phyloP scores from a whole-genome alignment of 2,797 vertebrate species.

The Erethizon dorsatum region DNA sequence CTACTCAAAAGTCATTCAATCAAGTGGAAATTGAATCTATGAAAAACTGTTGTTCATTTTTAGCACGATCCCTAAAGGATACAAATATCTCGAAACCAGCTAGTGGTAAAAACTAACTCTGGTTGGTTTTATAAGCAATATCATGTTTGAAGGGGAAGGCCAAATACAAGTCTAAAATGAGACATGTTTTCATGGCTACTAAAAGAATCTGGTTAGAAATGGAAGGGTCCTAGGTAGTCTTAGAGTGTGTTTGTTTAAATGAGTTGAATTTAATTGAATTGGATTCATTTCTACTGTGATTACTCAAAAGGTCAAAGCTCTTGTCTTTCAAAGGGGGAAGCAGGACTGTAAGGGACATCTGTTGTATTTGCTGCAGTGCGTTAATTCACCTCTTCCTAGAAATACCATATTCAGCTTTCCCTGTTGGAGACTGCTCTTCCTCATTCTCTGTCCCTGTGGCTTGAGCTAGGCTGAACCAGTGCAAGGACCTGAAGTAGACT shows the following conservation, averaged over 20 bases:
- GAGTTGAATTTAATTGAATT: slow-evolving; percentile 34
- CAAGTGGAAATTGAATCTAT: slow-evolving; percentile 65
- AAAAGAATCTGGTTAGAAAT: slow-evolving; percentile 2
- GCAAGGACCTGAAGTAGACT: neutral
- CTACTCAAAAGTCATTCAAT: slow-evolving; percentile 53
- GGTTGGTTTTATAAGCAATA: neutral
- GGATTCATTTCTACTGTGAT: slow-evolving; percentile 31
- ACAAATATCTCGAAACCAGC: slow-evolving; percentile 47
- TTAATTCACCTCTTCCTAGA: slow-evolving; percentile 1
- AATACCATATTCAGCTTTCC: neutral
- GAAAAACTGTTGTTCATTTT: slow-evolving; percentile 59
- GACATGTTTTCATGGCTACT: neutral
- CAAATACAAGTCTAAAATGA: neutral
- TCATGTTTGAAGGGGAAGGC: neutral
- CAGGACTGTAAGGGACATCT: neutral
- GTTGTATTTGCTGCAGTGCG: neutral
- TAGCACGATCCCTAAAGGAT: slow-evolving; percentile 39
- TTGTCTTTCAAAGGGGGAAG: slow-evolving; percentile 58
- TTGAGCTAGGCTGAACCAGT: neutral
- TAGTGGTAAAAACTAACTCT: slow-evolving; percentile 55
- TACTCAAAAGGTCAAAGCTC: slow-evolving; percentile 48
- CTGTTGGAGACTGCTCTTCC: neutral
- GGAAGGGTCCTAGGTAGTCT: neutral
- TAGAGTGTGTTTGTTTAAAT: slow-evolving; percentile 34
- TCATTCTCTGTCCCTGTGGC: neutral